phyloP scores from a whole-genome alignment of 1,140 invertebrate species.

The Panulirus ornatus region DNA sequence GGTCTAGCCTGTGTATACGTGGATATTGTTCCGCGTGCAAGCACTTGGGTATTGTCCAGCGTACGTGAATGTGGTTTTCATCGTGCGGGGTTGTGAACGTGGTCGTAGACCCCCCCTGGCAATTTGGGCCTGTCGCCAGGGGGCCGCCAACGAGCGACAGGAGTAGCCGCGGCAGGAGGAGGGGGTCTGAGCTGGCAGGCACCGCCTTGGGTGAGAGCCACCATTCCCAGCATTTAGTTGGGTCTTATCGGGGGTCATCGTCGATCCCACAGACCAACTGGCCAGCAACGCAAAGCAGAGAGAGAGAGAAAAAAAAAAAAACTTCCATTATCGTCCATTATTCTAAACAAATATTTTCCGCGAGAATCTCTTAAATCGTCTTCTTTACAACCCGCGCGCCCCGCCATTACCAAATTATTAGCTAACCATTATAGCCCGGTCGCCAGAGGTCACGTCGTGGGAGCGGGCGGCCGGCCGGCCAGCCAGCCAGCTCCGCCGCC shows the following conservation, averaged over 20 bases:
- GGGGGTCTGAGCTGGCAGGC: too few species aligned
- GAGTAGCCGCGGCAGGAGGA: too few species aligned
- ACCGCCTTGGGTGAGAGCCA: not conserved
- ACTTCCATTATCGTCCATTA: conserved; percentile 27
- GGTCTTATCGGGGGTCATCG: conserved; percentile 1
- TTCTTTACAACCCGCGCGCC: conserved; percentile 45
- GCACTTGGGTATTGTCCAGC: too few species aligned
- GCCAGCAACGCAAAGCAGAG: not conserved
- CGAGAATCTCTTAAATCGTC: conserved; percentile 33
- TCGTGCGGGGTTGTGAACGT: too few species aligned
- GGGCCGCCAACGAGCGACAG: too few species aligned
- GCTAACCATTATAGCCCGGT: conserved; percentile 28
- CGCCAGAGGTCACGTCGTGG: conserved; percentile 18
- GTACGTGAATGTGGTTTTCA: too few species aligned
- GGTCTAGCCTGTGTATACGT: too few species aligned
- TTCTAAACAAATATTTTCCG: conserved; percentile 61
- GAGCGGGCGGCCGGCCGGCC: not conserved
- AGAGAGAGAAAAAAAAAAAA: too few species aligned
- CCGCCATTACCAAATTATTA: conserved; percentile 53
- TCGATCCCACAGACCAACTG: not conserved
- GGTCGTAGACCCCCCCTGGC: too few species aligned
- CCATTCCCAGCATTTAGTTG: not conserved
- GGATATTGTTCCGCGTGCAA: too few species aligned
- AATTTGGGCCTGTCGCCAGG: too few species aligned
- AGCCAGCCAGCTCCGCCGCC: not conserved